Evolutionary conservation across 2,888 invertebrate genomes (phyloP).

Genomic region (Aproaerema taeniolella): DNA sequence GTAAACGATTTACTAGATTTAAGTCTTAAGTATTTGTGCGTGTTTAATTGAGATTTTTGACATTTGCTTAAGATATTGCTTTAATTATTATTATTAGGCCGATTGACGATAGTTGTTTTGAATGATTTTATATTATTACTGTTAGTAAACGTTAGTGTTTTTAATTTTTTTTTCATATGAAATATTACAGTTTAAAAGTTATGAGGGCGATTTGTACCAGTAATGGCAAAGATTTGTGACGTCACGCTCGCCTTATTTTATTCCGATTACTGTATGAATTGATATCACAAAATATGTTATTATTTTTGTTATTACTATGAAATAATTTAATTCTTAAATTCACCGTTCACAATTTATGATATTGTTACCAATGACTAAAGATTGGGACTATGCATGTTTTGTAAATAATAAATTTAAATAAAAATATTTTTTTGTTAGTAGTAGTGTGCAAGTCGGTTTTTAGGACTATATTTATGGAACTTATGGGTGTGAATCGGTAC

Average conservation of each 20-base stretch:
- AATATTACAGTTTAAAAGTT: too few species aligned
- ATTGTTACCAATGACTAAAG: slow-evolving; percentile 59
- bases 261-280: slow-evolving; percentile 20
- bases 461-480: slow-evolving; percentile 5
- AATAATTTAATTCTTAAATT: slow-evolving; percentile 45
- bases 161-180: slow-evolving; percentile 28
- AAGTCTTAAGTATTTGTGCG: slow-evolving; percentile 27
- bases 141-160: slow-evolving; percentile 46
- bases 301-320: slow-evolving; percentile 46
- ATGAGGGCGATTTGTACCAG: slow-evolving; percentile 1
- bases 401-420: slow-evolving; percentile 62
- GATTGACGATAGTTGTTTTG: slow-evolving; percentile 50
- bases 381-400: slow-evolving; percentile 44
- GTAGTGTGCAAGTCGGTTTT: not conserved
- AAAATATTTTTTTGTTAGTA: slow-evolving; percentile 16
- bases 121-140: slow-evolving; percentile 40
- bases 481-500: slow-evolving; percentile 29
- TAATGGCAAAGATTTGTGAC: not conserved
- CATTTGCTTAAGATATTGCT: slow-evolving; percentile 60
- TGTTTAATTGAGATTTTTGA: slow-evolving; percentile 38
- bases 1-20: slow-evolving; percentile 30
- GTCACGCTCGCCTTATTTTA: too few species aligned
- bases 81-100: slow-evolving; percentile 62
- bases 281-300: slow-evolving; percentile 40
- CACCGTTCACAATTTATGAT: slow-evolving; percentile 27